phyloP scores from a whole-genome alignment of 2,113 vertebrate species.

The Brienomyrus brachyistius region DNA sequence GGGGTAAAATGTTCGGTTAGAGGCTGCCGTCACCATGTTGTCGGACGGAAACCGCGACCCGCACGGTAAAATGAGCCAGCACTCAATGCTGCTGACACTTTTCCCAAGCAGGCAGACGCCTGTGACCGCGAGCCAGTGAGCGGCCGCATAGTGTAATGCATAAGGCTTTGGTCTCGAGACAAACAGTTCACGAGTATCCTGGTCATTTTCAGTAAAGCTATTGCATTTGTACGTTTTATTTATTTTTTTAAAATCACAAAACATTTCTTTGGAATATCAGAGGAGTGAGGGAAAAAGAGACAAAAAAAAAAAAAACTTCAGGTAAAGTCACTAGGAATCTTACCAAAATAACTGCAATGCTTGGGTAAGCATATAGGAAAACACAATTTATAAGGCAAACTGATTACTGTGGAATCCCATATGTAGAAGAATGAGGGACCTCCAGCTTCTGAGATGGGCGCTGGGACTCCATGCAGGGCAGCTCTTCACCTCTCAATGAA shows the following conservation, averaged over 20 bases:
- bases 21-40: background rate
- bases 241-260: constrained; percentile 23
- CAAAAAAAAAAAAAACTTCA: background rate
- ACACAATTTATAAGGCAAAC: background rate
- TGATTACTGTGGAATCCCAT: constrained; percentile 25
- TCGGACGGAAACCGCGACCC: background rate
- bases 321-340: background rate
- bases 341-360: background rate
- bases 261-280: constrained; percentile 45
- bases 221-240: constrained; percentile 15
- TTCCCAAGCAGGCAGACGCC: too few relatives aligned
- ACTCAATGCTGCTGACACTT: background rate
- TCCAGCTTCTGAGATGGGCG: background rate
- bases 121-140: background rate
- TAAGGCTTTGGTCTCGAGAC: background rate
- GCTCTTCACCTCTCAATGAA: background rate
- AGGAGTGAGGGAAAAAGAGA: background rate
- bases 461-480: background rate
- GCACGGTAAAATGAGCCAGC: background rate
- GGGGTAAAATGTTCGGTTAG: background rate
- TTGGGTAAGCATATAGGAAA: background rate
- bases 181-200: background rate
- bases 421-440: constrained; percentile 17
- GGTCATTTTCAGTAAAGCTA: background rate
- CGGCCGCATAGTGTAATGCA: background rate